Evolutionary conservation across 2,888 invertebrate genomes (phyloP), one percentile per base, ranked within the genome.

Genomic region (Girardia tigrina): DNA sequence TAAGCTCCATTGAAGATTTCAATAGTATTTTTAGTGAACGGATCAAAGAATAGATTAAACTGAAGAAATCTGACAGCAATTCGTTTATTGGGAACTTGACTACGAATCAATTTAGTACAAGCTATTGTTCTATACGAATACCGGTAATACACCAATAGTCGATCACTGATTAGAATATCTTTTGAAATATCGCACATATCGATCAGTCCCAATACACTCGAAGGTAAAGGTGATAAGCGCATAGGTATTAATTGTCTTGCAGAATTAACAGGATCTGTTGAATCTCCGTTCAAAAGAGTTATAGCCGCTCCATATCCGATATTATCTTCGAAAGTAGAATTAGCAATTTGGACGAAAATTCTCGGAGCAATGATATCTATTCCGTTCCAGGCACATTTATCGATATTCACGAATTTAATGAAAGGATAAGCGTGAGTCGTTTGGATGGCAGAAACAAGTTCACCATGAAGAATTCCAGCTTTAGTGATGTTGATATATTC

Each of bases 141-240:
- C 83, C 95, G 97, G 85, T 94, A 95, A 83, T 94, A 98, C 26
- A 98, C 83, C 0, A 97, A 84, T 2, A 95, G 88, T 71, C 95
- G 87, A 82, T 95, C 93, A 83, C 92, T 91, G 0, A 98, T 88
- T 0, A 88, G 87, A 20, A 98, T 89, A 82, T 91, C 90, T 85
- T 98, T 98, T 75, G 90, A 89, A 0, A 94, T 90, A 82, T 94
- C 93, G 83, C 98, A 99, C 79, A 97, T 93, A 79, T 97, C 94
- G 20, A 99, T 89, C 80, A 98, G 86, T 29, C 97, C 94, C 84
- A 94, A 95, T 42, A 94, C 85, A 81, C 92, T 89, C 81, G 94
- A 94, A 0, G 95, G 94, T 12, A 94, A 87, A 0, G 81, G 81
- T 74, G 76, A 72, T 23, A 26, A 14, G 71, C 70, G 26, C n/a